Base-by-base conservation (phyloP, 2,888 invertebrate species). In the Pterostichus niger region DNA sequence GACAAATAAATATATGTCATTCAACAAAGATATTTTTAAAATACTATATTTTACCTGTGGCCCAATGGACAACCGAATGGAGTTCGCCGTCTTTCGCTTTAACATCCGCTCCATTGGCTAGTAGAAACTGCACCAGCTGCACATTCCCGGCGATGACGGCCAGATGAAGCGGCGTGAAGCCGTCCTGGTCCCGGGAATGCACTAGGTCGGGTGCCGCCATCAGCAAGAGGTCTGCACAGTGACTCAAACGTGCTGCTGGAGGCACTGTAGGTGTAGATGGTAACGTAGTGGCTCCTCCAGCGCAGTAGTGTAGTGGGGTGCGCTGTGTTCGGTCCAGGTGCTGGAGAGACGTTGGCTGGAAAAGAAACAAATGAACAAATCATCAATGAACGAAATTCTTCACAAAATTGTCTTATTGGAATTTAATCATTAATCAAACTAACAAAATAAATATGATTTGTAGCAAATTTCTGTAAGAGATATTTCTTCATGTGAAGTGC, bases 41-140 rank as follows among this genome's bases (percentile, higher is more conserved):
- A 9, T n/a, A 31, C 9, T 15, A 75, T 10, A 40, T 85, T 91
- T 91, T 89, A 98, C 98, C 99, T 85, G 98, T 98, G 15, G 99
- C 98, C 99, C 99, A 99, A 90, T 99, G 99, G 9, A 99, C 95
- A 64, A 97, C 96, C 1, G 98, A 97, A 89, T 99, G 99, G 84
- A 96, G 95, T 89, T 99, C 99, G 87, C 96, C 94, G 90, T 99
- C 99, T 85, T 96, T 93, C 64, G 96, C 95, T 89, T 96, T 95
- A 85, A 98, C 94, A 88, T 98, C 96, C 7, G 98, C 98, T 54
- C 96, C 96, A 86, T 96, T 95, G 56, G 96, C 95, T 78, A 98
- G 91, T 82, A 99, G 92, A 84, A 96, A 95, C 86, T 96, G 96
- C 84, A 98, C 95, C 86, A 97, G 92, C 15, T 96, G 95, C 87